A percentile compares a stretch with the other conserved stretches of the same genome.
These are phyloP conservation scores for Amazona finschi DNA, from an alignment of 2,797 vertebrate genomes.

Conservation along the genomic window DNA sequence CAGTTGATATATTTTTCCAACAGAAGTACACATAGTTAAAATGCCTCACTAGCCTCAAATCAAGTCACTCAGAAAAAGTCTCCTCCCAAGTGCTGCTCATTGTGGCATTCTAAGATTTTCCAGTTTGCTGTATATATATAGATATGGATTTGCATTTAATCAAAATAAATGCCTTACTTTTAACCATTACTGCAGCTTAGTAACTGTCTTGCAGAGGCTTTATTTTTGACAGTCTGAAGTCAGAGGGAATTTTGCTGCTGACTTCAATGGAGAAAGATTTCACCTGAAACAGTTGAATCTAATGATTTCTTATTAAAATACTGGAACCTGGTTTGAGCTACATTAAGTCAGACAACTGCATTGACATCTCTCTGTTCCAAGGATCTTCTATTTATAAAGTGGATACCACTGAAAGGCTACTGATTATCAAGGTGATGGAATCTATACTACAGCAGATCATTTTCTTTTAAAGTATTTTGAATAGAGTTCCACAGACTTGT, in stretches of 20 bases:
- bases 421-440: background rate
- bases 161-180: conserved; percentile 35
- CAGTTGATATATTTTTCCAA: background rate
- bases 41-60: background rate
- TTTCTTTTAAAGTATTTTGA: background rate
- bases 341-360: background rate
- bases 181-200: background rate
- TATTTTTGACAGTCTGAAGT: background rate
- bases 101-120: background rate
- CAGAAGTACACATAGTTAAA: background rate
- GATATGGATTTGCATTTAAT: conserved; percentile 23
- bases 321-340: background rate
- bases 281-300: background rate
- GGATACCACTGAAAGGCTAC: background rate
- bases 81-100: background rate
- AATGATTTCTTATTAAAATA: conserved; percentile 38
- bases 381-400: background rate
- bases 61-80: background rate
- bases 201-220: background rate
- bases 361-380: background rate
- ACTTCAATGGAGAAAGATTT: background rate
- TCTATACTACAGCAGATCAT: background rate
- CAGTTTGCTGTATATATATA: background rate
- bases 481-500: background rate
- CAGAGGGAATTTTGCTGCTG: background rate